Evolutionary conservation across 2,888 invertebrate species (phyloP).

Genomic region (Cryptocheilus praepositus): DNA sequence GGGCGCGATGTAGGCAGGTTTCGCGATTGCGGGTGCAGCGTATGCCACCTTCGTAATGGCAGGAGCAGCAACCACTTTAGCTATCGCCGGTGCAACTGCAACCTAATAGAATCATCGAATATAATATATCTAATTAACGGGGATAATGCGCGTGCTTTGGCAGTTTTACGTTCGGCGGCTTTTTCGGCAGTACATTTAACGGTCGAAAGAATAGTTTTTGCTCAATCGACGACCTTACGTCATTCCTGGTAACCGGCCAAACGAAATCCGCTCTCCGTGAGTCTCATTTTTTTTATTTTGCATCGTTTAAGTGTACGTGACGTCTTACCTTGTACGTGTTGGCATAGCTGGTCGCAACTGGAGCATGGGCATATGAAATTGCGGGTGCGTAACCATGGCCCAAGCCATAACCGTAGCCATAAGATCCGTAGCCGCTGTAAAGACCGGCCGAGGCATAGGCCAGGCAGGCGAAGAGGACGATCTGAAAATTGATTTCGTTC

Average conservation of each 20-base stretch:
- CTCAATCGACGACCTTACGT: no score
- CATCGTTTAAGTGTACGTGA: no score
- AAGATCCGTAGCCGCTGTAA: constrained; percentile 54
- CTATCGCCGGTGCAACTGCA: neutral
- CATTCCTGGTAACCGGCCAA: no score
- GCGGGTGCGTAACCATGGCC: constrained; percentile 45
- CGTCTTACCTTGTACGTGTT: constrained; percentile 67
- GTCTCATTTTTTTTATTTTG: no score
- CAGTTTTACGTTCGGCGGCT: no score
- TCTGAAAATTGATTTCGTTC: constrained; percentile 65
- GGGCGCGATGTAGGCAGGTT: constrained; percentile 59
- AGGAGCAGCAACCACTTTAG: constrained; percentile 56
- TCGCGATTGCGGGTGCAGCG: constrained; percentile 53
- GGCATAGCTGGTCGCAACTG: constrained; percentile 65
- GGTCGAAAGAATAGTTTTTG: no score
- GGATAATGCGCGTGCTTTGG: no score
- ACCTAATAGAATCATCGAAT: neutral
- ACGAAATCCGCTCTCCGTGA: no score
- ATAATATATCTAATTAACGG: no score
- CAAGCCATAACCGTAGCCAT: constrained; percentile 46
- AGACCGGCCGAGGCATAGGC: constrained; percentile 66
- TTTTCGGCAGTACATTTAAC: no score
- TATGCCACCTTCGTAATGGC: constrained; percentile 55
- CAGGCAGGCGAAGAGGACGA: constrained; percentile 75
- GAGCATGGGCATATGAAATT: constrained; percentile 54